Evolutionary conservation across 2,888 invertebrate genomes (phyloP).

Genomic region (Deroplatys truncata): DNA sequence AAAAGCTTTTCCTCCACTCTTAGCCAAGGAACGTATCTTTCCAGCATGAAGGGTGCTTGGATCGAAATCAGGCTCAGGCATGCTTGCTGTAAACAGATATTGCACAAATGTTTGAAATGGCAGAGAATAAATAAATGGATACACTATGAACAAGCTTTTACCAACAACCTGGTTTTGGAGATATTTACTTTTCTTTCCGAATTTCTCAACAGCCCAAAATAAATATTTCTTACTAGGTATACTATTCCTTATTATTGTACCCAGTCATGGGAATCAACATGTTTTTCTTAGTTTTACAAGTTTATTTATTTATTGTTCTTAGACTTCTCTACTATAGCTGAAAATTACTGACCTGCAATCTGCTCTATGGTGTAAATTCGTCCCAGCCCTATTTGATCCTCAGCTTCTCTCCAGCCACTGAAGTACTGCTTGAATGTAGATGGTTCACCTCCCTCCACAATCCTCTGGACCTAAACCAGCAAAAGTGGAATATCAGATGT

Average conservation of each 20-base stretch:
- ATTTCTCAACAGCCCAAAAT: too few species aligned
- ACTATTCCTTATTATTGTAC: too few species aligned
- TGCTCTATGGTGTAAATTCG: conserved; percentile 39
- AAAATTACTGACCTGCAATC: conserved; percentile 36
- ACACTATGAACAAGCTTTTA: neutral
- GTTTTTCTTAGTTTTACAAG: too few species aligned
- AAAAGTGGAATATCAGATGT: neutral
- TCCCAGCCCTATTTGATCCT: conserved; percentile 47
- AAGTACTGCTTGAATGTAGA: conserved; percentile 88
- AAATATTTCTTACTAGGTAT: too few species aligned
- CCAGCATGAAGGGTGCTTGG: conserved; percentile 38
- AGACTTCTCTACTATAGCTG: too few species aligned
- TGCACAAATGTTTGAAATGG: neutral
- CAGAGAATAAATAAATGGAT: neutral
- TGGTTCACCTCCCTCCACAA: conserved; percentile 81
- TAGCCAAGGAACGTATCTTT: conserved; percentile 41
- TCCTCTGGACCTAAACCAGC: conserved; percentile 54
- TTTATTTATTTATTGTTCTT: too few species aligned
- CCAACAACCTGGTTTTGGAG: neutral
- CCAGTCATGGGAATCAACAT: too few species aligned
- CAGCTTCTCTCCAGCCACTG: conserved; percentile 66
- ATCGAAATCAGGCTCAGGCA: conserved; percentile 38
- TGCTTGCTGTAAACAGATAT: conserved; percentile 23
- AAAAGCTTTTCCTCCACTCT: conserved; percentile 56
- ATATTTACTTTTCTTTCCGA: too few species aligned